Base-by-base conservation (phyloP, 2,888 invertebrate genomes). In the Koerneria pararmatus region DNA sequence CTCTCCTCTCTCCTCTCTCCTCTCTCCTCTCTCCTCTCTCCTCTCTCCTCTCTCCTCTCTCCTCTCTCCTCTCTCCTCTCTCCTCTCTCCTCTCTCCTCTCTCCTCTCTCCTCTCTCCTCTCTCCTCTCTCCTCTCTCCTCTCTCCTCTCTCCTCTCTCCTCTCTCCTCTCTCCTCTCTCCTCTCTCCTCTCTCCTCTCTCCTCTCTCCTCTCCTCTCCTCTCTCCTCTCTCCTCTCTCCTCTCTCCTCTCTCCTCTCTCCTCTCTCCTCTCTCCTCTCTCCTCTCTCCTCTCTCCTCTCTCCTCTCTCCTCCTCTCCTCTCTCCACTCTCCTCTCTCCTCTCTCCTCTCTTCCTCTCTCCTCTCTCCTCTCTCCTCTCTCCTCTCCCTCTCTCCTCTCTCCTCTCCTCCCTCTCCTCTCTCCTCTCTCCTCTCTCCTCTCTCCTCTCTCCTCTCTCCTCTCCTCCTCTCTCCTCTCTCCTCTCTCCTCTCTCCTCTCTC, bases 401-500 rank as follows among this genome's bases (percentile, higher is more conserved):
- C 22, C 53, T 22, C 8, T n/a, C 22, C 53, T n/a, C 29, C 61
- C 34, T 49, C 31, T 56, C 31, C 56, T 8, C 27, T 29, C 56
- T 56, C 29, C 27, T n/a, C 56, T 56, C 56, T 32, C 56, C 29
- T 32, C 32, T 29, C 31, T 27, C n/a, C 56, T 29, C 29, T 22
- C 56, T 6, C 6, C 6, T 27, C 11, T 8, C n/a, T 56, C 56
- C 24, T 56, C 34, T 27, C 34, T 24, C 8, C 35, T 35, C 27
- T n/a, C n/a, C n/a, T n/a, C n/a, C n/a, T n/a, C 35, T 29, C n/a
- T 60, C 60, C 34, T 27, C 34, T 24, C 8, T 56, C 56, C 27
- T n/a, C n/a, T n/a, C n/a, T n/a, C n/a, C n/a, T n/a, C 35, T 29
- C n/a, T 60, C 60, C 60, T 22, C 27, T 46, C 24, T n/a, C 29